Conservation (phyloP, 2,888 invertebrate species). For the Apamea crenata region DNA sequence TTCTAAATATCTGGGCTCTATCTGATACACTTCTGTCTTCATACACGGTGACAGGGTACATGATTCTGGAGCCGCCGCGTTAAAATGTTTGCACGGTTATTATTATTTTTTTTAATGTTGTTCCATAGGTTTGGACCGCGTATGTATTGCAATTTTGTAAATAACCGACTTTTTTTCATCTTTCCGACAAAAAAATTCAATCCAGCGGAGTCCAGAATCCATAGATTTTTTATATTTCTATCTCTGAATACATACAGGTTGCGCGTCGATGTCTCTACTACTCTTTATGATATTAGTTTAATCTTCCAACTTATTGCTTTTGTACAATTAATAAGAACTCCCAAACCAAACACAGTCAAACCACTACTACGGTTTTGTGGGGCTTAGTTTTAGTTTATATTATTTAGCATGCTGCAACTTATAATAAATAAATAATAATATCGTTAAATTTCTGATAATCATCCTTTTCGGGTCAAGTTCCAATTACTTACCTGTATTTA, state of each 20-base stretch:
- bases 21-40: neutral
- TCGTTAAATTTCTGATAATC: constrained; percentile 11
- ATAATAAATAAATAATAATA: too few relatives aligned
- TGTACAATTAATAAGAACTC: neutral
- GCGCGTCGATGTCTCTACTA: too few relatives aligned
- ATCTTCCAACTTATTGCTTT: neutral
- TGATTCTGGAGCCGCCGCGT: too few relatives aligned
- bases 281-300: neutral
- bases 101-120: too few relatives aligned
- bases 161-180: too few relatives aligned
- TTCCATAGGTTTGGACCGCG: too few relatives aligned
- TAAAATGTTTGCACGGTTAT: too few relatives aligned
- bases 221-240: neutral
- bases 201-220: neutral
- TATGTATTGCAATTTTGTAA: neutral
- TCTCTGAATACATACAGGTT: neutral
- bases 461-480: constrained; percentile 38
- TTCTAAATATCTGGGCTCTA: neutral
- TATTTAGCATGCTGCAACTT: too few relatives aligned
- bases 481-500: constrained; percentile 36
- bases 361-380: too few relatives aligned
- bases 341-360: too few relatives aligned
- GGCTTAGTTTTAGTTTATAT: too few relatives aligned
- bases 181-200: neutral
- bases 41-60: too few relatives aligned